Evolutionary conservation across 2,113 vertebrate species (phyloP).

Genomic region (Sinocyclocheilus maitianheensis): DNA sequence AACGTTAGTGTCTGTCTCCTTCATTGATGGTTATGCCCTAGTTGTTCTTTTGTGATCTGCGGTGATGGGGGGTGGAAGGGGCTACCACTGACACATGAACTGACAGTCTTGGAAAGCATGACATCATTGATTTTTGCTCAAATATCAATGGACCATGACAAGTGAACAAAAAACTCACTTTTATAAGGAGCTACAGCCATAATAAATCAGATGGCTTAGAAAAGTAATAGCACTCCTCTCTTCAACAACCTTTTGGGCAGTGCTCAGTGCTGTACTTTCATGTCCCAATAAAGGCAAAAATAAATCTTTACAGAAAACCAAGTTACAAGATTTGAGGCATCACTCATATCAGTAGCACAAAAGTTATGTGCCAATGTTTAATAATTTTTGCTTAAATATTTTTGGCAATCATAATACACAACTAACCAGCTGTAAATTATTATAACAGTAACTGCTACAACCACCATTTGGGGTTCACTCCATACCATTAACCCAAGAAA

Average conservation of each 20-base stretch:
- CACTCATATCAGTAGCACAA: no score
- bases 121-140: conserved; percentile 53
- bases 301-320: no score
- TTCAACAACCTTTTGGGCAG: not conserved
- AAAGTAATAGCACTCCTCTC: not conserved
- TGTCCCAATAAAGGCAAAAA: no score
- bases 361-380: not conserved
- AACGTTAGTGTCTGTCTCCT: conserved; percentile 13
- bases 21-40: conserved; percentile 53
- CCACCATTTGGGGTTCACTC: not conserved
- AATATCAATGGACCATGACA: conserved; percentile 23
- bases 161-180: not conserved
- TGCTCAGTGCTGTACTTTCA: not conserved
- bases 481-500: not conserved
- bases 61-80: conserved; percentile 27
- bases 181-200: not conserved
- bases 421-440: no score
- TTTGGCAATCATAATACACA: no score
- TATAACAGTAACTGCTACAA: not conserved
- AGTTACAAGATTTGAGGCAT: not conserved
- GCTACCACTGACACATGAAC: conserved; percentile 45
- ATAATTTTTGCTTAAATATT: not conserved
- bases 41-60: conserved; percentile 56
- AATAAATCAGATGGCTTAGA: no score
- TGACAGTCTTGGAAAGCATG: conserved; percentile 52